These are phyloP conservation scores for Atta cephalotes DNA, from an alignment of 1,140 invertebrate species.

Conservation along the genomic window DNA sequence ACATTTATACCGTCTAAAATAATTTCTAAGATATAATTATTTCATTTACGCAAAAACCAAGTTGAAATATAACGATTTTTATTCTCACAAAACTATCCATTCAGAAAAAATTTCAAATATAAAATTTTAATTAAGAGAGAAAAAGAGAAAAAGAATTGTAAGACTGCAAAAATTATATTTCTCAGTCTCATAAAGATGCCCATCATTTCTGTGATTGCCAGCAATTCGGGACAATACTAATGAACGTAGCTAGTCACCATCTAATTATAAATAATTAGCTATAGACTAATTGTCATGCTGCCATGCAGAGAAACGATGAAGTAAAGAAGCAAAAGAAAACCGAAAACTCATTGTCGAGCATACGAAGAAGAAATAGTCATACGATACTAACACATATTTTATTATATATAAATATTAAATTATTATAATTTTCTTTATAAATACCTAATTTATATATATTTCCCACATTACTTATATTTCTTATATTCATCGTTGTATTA, in stretches of 20 bases:
- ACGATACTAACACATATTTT: background rate
- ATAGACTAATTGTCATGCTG: slow-evolving; percentile 75
- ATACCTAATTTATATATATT: background rate
- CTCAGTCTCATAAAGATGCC: background rate
- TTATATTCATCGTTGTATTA: background rate
- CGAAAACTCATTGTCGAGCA: slow-evolving; percentile 29
- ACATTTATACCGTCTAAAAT: background rate
- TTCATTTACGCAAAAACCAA: background rate
- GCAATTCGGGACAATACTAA: slow-evolving; percentile 1
- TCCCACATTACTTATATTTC: background rate
- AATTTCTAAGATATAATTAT: slow-evolving; percentile 20
- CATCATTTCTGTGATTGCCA: slow-evolving; percentile 1
- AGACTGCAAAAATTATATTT: slow-evolving; percentile 15
- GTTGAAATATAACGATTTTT: slow-evolving; percentile 8
- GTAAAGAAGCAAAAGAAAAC: background rate
- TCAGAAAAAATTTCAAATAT: background rate
- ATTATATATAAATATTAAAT: too few species aligned
- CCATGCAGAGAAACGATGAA: slow-evolving; percentile 21
- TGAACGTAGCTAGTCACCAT: slow-evolving; percentile 58
- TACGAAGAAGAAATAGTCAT: background rate
- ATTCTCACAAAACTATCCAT: background rate
- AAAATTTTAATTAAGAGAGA: background rate
- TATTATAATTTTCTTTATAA: background rate
- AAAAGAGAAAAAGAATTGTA: background rate
- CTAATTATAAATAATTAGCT: slow-evolving; percentile 81